phyloP scores from a whole-genome alignment of 1,140 invertebrate species.

The Lordiphosa mommai region DNA sequence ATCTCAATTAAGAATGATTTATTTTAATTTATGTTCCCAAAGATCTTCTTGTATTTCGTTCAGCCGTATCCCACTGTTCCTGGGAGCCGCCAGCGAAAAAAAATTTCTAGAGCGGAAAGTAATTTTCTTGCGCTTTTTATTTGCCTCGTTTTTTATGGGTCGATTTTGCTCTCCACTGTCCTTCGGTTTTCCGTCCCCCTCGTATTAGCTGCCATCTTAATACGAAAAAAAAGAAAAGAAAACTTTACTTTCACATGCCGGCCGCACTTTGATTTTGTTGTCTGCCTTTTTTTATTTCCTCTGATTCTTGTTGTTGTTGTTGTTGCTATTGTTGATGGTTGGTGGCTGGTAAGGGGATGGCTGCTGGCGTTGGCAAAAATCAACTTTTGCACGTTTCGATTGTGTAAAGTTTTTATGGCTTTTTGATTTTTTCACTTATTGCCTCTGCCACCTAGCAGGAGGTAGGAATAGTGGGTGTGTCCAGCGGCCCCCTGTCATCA shows the following conservation, averaged over 20 bases:
- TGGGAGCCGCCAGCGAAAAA: neutral
- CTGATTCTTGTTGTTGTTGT: constrained; percentile 7
- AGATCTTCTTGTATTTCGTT: neutral
- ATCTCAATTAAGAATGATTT: no score
- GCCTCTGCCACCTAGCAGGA: constrained; percentile 17
- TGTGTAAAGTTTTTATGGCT: constrained; percentile 79
- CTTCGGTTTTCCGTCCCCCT: constrained; percentile 8
- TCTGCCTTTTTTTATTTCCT: constrained; percentile 31
- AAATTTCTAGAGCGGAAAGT: constrained; percentile 74
- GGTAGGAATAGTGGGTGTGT: neutral
- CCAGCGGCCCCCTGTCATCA: constrained; percentile 23
- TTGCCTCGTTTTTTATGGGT: constrained; percentile 63
- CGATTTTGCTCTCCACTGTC: constrained; percentile 35
- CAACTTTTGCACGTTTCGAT: constrained; percentile 78
- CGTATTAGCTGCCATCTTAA: constrained; percentile 33
- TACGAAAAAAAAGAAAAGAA: constrained; percentile 29
- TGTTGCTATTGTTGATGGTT: constrained; percentile 4
- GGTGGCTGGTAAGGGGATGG: neutral
- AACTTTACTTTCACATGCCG: constrained; percentile 62
- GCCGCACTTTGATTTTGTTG: constrained; percentile 72
- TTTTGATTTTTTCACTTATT: constrained; percentile 79
- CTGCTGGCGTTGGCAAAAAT: constrained; percentile 71
- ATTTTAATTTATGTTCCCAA: no score
- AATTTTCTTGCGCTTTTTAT: constrained; percentile 74
- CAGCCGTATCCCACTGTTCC: neutral